Evolutionary conservation across 2,888 invertebrate genomes (phyloP).

Genomic region (Apodemia mormo): DNA sequence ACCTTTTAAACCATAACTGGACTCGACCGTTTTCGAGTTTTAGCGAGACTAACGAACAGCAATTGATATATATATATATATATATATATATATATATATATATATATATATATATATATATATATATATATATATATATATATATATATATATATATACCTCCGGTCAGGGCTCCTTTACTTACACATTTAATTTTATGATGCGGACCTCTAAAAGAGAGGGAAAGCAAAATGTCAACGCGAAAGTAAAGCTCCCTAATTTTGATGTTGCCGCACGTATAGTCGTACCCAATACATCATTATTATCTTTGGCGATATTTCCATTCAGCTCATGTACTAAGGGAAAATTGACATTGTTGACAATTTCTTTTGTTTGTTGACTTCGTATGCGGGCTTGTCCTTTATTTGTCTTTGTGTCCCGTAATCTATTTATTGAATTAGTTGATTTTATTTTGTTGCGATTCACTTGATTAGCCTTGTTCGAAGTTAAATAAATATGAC

Average conservation of each 20-base stretch:
- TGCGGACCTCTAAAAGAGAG: conserved; percentile 42
- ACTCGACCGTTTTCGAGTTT: no score
- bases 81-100: no score
- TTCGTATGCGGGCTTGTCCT: conserved; percentile 34
- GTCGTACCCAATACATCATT: conserved; percentile 58
- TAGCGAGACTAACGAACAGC: no score
- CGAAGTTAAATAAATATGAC: neutral
- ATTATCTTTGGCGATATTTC: conserved; percentile 53
- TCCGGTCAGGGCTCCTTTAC: no score
- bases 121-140: no score
- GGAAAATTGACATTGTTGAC: conserved; percentile 50
- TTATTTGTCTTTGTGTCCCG: conserved; percentile 34
- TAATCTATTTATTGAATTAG: conserved; percentile 34
- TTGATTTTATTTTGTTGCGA: conserved; percentile 27
- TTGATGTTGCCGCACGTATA: conserved; percentile 61
- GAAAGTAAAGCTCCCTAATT: conserved; percentile 58
- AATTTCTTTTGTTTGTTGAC: conserved; percentile 48
- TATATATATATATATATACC: no score
- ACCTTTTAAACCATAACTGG: no score
- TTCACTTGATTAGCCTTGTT: neutral
- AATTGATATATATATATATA: no score
- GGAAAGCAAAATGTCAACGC: conserved; percentile 48
- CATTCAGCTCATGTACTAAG: conserved; percentile 47
- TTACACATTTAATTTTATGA: no score
- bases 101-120: no score